Evolutionary conservation across 1,140 invertebrate genomes (phyloP), one percentile per base, ranked within the genome.

Genomic region (Listronotus bonariensis): DNA sequence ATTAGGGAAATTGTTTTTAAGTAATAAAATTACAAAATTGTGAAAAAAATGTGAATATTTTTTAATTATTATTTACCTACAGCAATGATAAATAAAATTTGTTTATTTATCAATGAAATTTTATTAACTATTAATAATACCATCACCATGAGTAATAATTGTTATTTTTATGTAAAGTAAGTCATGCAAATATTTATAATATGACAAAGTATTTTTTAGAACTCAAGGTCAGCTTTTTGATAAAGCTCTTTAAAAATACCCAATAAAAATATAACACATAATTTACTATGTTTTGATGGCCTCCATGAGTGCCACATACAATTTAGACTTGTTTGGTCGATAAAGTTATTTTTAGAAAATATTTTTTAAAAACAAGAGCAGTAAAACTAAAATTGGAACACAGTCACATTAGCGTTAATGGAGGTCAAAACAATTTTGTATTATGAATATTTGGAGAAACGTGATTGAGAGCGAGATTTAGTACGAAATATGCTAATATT

Each of bases 401-500:
- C 17, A 48, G 45, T 20, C 18, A 12, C 18, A 18, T 48, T 26
- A 48, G 20, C 18, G 18, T 2, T 48, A 17, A 48, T 48, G 45
- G 18, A 48, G 45, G 45, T 48, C 18, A 26, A 26, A 48, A 48
- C 12, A 48, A 48, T 20, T 20, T 12, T 12, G 8, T 10, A 10
- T 36, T 36, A 26, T 12, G 18, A 20, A 12, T 20, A 26, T 48
- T 48, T 48, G 7, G 18, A 48, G 15, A 43, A 43, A n/a, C 11
- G 7, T 7, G n/a, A n/a, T n/a, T 8, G 18, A 20, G 45, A 20
- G 0, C 10, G 15, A 48, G 18, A 48, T 20, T 48, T 20, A 48
- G 45, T 48, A 48, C 63, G 72, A 72, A 74, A 74, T 72, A 74
- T 72, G 72, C 68, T 71, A 72, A 74, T 66, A 69, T 71, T 72